Conservation (phyloP, 1,140 invertebrate genomes). For the Homalodisca vitripennis region DNA sequence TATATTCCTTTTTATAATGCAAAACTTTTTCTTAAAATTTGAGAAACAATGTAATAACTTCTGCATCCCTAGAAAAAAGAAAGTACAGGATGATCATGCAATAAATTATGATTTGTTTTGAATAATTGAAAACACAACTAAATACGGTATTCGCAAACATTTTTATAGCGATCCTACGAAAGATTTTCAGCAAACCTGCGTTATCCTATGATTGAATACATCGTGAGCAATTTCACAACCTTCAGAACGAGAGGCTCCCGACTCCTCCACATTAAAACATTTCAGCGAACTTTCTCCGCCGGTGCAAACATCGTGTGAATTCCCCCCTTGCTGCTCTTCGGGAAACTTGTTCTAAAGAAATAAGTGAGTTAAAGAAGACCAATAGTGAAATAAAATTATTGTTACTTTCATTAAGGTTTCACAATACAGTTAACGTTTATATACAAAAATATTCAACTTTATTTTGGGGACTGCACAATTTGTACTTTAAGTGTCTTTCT, state of each 20-base stretch:
- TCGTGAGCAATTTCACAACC: slow-evolving; percentile 61
- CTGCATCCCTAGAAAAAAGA: neutral
- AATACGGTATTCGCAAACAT: slow-evolving; percentile 38
- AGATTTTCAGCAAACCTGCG: slow-evolving; percentile 52
- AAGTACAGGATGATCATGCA: no score
- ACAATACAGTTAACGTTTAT: no score
- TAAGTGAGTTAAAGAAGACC: no score
- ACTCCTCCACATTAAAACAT: slow-evolving; percentile 67
- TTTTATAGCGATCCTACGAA: neutral
- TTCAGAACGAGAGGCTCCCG: slow-evolving; percentile 58
- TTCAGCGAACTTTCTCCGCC: slow-evolving; percentile 70
- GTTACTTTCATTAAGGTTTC: no score
- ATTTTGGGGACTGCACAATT: no score
- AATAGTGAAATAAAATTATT: no score
- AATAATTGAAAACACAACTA: slow-evolving; percentile 35
- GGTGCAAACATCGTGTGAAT: slow-evolving; percentile 58
- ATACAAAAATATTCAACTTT: no score
- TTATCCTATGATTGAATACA: slow-evolving; percentile 64
- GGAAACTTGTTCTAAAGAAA: neutral
- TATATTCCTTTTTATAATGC: neutral
- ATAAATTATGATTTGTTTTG: neutral
- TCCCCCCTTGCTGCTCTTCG: slow-evolving; percentile 38
- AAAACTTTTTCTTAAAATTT: neutral
- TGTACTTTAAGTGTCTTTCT: no score
- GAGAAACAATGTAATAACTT: neutral